A percentile compares a stretch with the other conserved stretches of the same genome.
These are phyloP conservation scores for Hemaris fuciformis DNA, from an alignment of 2,888 invertebrate species.

Conservation along the genomic window DNA sequence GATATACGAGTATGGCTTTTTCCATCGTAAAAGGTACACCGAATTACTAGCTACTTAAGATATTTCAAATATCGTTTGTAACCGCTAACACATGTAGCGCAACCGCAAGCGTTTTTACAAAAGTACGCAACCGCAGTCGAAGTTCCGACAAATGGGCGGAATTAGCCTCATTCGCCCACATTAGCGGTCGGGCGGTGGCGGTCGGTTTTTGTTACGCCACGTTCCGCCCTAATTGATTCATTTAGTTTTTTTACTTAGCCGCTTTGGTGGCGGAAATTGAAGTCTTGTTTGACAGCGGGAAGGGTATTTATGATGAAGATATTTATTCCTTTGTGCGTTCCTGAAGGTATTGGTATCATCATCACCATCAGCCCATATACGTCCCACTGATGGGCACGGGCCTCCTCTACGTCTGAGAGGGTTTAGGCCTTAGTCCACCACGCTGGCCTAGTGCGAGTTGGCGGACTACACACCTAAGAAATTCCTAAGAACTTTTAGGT, in stretches of 20 bases:
- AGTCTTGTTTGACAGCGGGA: neutral
- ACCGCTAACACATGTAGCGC: neutral
- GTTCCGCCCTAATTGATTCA: constrained; percentile 26
- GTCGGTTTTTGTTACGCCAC: constrained; percentile 25
- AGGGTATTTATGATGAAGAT: neutral
- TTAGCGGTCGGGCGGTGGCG: constrained; percentile 21
- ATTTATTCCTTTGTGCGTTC: too few species aligned
- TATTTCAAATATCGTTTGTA: neutral
- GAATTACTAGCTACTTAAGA: neutral
- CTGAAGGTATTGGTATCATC: too few species aligned
- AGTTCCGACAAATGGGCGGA: constrained; percentile 23
- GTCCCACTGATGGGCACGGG: too few species aligned
- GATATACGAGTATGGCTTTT: too few species aligned
- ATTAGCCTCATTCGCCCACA: constrained; percentile 27
- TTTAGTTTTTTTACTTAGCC: constrained; percentile 14
- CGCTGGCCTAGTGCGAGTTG: too few species aligned
- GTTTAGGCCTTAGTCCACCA: too few species aligned
- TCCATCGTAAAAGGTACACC: too few species aligned
- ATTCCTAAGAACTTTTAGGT: too few species aligned
- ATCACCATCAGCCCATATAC: too few species aligned
- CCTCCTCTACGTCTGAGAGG: too few species aligned
- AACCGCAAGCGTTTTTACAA: constrained; percentile 10
- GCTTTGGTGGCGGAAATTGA: constrained; percentile 2
- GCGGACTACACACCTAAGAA: too few species aligned
- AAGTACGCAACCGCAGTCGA: constrained; percentile 12